These are phyloP conservation scores for Calonectris borealis DNA, from an alignment of 2,113 vertebrate species.

Conservation along the genomic window DNA sequence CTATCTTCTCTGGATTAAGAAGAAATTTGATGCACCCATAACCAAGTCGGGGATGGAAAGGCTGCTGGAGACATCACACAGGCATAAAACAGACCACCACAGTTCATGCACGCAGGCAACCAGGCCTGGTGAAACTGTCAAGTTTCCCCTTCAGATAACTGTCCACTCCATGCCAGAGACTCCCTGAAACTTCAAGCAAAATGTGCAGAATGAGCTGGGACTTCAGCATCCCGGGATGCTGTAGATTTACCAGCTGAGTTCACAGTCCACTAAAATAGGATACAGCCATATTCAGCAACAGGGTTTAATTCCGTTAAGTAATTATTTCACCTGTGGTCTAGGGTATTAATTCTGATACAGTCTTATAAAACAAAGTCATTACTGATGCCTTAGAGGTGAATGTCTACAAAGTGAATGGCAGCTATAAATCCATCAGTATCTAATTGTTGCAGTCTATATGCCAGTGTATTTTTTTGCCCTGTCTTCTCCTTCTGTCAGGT, in stretches of 20 bases:
- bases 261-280: neutral
- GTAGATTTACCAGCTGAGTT: neutral
- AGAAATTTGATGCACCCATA: neutral
- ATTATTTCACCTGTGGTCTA: slow-evolving; percentile 32
- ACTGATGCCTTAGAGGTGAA: neutral
- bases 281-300: neutral
- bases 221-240: neutral
- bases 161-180: neutral
- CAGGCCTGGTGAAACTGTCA: neutral
- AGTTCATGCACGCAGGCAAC: neutral
- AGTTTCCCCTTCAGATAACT: neutral
- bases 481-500: neutral
- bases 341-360: slow-evolving; percentile 16
- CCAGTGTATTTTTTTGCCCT: neutral
- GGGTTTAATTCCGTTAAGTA: slow-evolving; percentile 3
- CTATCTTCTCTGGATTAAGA: neutral
- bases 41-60: neutral
- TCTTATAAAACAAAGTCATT: slow-evolving; percentile 40
- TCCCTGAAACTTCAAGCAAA: neutral
- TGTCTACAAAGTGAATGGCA: slow-evolving; percentile 2
- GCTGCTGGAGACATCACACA: neutral
- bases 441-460: slow-evolving; percentile 14
- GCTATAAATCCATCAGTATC: slow-evolving; percentile 36
- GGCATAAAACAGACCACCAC: neutral
- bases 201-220: neutral